Evolutionary conservation across 2,113 vertebrate species (phyloP).

Genomic region (Hydropotes inermis): DNA sequence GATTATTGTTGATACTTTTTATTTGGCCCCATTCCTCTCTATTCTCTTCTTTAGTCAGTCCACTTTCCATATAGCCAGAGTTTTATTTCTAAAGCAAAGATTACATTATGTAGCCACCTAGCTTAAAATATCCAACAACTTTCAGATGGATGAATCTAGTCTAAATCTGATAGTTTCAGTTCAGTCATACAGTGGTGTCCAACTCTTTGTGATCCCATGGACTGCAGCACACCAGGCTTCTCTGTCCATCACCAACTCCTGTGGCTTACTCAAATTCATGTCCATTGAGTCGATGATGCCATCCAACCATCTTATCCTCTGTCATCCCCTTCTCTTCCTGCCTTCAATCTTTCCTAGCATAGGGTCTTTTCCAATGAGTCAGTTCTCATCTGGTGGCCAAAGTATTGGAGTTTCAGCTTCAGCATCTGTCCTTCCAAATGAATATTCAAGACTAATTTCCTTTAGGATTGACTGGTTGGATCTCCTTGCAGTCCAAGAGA

Average conservation of each 20-base stretch:
- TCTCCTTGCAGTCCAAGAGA: background rate
- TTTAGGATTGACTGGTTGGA: background rate
- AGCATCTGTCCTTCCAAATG: background rate
- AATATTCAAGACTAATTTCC: background rate
- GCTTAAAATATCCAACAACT: background rate
- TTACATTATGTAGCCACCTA: background rate
- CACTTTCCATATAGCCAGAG: background rate
- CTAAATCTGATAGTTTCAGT: background rate
- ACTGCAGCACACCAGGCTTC: background rate
- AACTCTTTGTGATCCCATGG: background rate
- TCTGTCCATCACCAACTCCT: background rate
- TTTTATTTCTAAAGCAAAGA: background rate
- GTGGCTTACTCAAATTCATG: background rate
- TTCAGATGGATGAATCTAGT: background rate
- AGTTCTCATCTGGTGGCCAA: background rate
- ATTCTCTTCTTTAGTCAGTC: background rate
- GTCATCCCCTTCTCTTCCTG: background rate
- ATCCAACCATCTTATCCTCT: background rate
- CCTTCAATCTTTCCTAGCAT: background rate
- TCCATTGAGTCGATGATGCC: background rate
- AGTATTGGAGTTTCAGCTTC: background rate
- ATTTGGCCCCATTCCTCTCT: background rate
- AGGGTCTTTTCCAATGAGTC: background rate
- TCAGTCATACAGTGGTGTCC: fast-evolving
- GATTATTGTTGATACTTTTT: background rate